Evolutionary conservation across 30 jellyfish, hydroid and myxozoan species (phyloP), one percentile per base, ranked within the genome.

Genomic region (Turritopsis rubra): DNA sequence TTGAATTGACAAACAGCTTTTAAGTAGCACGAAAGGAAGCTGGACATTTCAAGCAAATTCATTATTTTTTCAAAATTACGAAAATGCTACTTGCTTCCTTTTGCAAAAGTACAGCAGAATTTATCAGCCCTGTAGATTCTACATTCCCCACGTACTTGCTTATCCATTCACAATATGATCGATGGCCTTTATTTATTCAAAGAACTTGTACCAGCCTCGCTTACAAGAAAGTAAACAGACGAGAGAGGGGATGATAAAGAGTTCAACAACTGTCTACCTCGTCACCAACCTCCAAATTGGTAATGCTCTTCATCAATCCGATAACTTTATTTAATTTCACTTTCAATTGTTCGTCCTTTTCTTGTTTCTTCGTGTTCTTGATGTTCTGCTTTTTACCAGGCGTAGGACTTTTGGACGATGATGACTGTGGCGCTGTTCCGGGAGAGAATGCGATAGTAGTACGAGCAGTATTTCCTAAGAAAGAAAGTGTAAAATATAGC

Each of bases 331-430:
- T 87, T 13, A 81, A 74, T 24, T 75, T 80, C 53, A 53, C 9
- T 52, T 76, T 77, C 72, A 87, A 21, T 41, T 81, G 90, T 29
- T 87, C 95, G 73, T 87, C 95, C 25, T 81, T 87, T 82, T 87
- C 95, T 52, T 81, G 87, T 75, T 82, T 85, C 28, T 70, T 82
- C 29, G 83, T 81, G 26, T 75, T 73, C 19, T 87, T 87, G 71
- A 53, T 16, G 52, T 87, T 80, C 28, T 81, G 81, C 81, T 82
- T 87, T 77, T 75, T 87, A 16, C 89, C 86, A 16, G 95, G 78
- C 26, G 95, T 87, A 1, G 89, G 78, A 60, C 83, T 25, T 66
- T 79, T 20, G 18, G 89, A 19, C 30, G 95, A 73, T 30, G 83
- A 87, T 16, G 95, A 85, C 81, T 87, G 95, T 4, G 83, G 82